Base-by-base conservation (phyloP, 2,888 invertebrate genomes). In the Drosophila paranaensis region DNA sequence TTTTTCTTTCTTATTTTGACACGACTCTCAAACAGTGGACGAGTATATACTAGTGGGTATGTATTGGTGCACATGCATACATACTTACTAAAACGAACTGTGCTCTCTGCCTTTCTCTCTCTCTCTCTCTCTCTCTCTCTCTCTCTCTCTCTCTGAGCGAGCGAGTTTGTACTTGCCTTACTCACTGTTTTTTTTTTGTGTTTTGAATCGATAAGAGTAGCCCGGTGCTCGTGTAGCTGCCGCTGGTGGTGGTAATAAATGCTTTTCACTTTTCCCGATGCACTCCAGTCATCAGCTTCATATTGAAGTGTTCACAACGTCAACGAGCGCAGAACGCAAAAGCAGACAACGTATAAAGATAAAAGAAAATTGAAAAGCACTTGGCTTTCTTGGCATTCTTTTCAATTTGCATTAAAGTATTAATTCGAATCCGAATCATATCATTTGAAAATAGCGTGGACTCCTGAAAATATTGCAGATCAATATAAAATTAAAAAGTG, bases 281-380 rank as follows among this genome's bases (percentile, higher is more conserved):
- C 87, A 88, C 88, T 92, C 91, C 92, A 92, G 91, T 92, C 90
- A 90, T 90, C 89, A 92, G 92, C 91, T 91, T 83, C 82, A 84
- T 83, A 86, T 82, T 90, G 90, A 83, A 86, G 79, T 87, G 90
- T 87, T 77, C 89, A 82, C 90, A 90, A 79, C 81, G 74, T 74
- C 67, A 86, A 76, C 83, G 60, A 65, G 61, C 69, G 69, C 74
- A 48, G 60, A 64, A 61, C 68, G 69, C 73, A 48, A 43, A 65
- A 57, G 33, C 60, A 67, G 45, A 71, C 57, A 60, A 67, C 61
- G 45, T 67, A 76, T 57, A 57, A 54, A 51, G 35, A 39, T 65
- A 63, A 42, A 55, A 63, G 64, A 39, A 66, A 66, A 75, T 65
- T 69, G 48, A 63, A 71, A 74, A 75, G 60, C 70, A 68, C 45